These are phyloP conservation scores for Ophioninae sp. DNA, from an alignment of 2,888 invertebrate genomes.

Conservation along the genomic window DNA sequence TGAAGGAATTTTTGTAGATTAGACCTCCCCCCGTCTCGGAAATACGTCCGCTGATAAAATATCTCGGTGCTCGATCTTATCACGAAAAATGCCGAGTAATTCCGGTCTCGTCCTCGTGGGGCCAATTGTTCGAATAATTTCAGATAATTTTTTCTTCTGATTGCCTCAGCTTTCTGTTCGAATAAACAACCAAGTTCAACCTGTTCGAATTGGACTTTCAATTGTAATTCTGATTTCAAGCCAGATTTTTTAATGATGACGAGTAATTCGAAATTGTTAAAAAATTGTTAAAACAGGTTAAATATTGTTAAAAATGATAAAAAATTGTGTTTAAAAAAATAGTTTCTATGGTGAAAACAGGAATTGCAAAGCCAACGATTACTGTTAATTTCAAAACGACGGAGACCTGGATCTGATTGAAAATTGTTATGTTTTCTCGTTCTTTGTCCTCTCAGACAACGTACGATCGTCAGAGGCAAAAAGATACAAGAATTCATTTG, in stretches of 20 bases:
- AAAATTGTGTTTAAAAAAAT: no score
- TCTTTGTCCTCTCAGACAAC: not conserved
- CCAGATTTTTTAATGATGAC: slow-evolving; percentile 9
- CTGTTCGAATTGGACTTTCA: slow-evolving; percentile 32
- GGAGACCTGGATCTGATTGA: no score
- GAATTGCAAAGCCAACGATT: no score
- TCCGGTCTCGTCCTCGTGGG: slow-evolving; percentile 36
- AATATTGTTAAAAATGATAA: no score
- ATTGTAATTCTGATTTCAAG: slow-evolving; percentile 11
- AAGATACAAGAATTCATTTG: slow-evolving; percentile 22
- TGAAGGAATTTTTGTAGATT: slow-evolving; percentile 17
- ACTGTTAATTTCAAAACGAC: no score
- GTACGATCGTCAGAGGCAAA: slow-evolving; percentile 2
- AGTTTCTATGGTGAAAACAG: no score
- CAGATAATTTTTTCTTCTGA: not conserved
- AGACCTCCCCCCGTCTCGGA: not conserved
- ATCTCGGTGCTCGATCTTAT: slow-evolving; percentile 32
- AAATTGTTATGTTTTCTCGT: no score
- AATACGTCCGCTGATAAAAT: slow-evolving; percentile 30
- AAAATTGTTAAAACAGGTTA: no score
- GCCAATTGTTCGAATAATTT: slow-evolving; percentile 7
- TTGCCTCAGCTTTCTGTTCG: slow-evolving; percentile 17
- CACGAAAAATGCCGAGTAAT: slow-evolving; percentile 36
- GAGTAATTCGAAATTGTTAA: not conserved
- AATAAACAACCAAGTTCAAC: slow-evolving; percentile 22